Base-by-base conservation (phyloP, 2,888 invertebrate species). In the Sarcophaga carnaria region DNA sequence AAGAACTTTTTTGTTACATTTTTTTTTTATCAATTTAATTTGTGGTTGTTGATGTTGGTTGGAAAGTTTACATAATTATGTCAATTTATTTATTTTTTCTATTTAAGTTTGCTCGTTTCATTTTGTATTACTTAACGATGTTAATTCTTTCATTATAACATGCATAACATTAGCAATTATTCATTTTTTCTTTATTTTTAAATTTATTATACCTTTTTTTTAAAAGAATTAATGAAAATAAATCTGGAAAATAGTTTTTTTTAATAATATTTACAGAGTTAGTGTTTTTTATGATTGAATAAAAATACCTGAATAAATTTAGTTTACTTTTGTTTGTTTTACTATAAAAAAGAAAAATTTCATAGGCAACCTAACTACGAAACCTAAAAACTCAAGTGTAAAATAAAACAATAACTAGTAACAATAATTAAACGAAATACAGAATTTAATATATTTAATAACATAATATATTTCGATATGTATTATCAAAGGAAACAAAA, bases 281-380 rank as follows among this genome's bases (percentile, higher is more conserved):
- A 54, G 12, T 14, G 12, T 54, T 12, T 54, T 54, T 54, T 3
- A 54, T 54, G 17, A 54, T 14, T 54, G 12, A 54, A 14, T 54
- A 54, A 54, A 54, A 20, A 49, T 60, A 75, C 62, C 74, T 63
- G 17, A 75, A 80, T 54, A 66, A 27, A 4, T 45, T 5, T 66
- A 62, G 25, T 37, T 59, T 72, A 3, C 59, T 14, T 14, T 4
- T 54, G 2, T 54, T 4, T 54, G 1, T 54, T 54, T 54, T 54
- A 14, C 4, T 54, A 54, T 54, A 17, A 54, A 17, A 54, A 54
- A 54, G 17, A 54, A 12, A 54, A 12, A 14, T 54, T 17, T 54
- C 17, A 54, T 54, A 54, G 12, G 14, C 54, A 14, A 54, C 1
- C 54, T 17, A 54, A 54, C 17, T 54, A 54, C 17, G 54, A 54